phyloP scores from a whole-genome alignment of 2,797 vertebrate species.

The Urophycis tenuis region DNA sequence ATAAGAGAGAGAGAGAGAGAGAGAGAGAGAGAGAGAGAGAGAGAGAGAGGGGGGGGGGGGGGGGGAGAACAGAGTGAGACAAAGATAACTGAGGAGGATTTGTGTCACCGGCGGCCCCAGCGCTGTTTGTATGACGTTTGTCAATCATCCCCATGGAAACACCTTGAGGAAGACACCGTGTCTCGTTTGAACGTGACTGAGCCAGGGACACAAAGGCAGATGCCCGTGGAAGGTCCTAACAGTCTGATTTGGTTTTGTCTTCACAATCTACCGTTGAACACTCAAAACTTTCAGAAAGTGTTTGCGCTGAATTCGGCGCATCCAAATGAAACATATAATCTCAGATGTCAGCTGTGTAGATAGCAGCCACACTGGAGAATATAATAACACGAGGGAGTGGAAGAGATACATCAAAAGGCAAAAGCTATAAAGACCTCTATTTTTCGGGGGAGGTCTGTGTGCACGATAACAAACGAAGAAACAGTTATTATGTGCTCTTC shows the following conservation, averaged over 20 bases:
- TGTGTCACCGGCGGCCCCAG: conserved; percentile 45
- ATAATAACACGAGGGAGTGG: neutral
- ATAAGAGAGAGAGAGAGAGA: neutral
- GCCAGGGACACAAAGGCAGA: conserved; percentile 23
- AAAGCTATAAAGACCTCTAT: neutral
- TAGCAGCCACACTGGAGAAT: neutral
- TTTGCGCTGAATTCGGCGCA: neutral
- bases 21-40: conserved; percentile 18
- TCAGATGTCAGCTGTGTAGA: neutral
- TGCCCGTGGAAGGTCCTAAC: conserved; percentile 17
- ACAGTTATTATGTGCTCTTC: conserved; percentile 6
- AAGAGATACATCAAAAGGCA: neutral
- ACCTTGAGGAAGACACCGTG: conserved; percentile 49
- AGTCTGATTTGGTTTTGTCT: neutral
- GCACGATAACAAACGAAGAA: neutral
- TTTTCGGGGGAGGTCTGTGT: conserved; percentile 1
- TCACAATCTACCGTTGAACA: conserved; percentile 11
- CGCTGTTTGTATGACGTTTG: conserved; percentile 37
- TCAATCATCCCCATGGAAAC: conserved; percentile 62
- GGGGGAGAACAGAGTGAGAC: conserved; percentile 33
- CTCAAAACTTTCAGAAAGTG: conserved; percentile 2
- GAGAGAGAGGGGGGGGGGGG: neutral
- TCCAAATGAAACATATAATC: neutral
- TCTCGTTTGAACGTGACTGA: conserved; percentile 50
- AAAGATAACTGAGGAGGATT: conserved; percentile 56